Evolutionary conservation across 2,113 vertebrate genomes (phyloP).

Genomic region (Rattus rattus): DNA sequence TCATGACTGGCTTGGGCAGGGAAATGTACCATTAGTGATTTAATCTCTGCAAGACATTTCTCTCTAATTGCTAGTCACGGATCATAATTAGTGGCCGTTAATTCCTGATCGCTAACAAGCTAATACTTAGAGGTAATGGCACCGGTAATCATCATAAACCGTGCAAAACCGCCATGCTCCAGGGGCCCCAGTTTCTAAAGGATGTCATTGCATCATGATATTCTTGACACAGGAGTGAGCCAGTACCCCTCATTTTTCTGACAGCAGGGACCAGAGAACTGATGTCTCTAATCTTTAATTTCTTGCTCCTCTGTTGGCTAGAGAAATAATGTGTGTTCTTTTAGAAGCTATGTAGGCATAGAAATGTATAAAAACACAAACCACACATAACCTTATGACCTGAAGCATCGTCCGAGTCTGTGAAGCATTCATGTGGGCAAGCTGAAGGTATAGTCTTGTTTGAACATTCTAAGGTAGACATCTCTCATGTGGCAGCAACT

Average conservation of each 20-base stretch:
- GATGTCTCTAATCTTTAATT: neutral
- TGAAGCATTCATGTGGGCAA: neutral
- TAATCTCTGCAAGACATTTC: constrained; percentile 65
- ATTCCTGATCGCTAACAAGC: constrained; percentile 71
- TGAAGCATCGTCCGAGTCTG: neutral
- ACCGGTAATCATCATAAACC: constrained; percentile 27
- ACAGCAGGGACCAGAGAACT: neutral
- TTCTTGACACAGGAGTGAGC: neutral
- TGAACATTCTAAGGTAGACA: too few relatives aligned
- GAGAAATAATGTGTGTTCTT: neutral
- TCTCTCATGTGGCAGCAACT: too few relatives aligned
- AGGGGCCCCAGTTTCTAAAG: neutral
- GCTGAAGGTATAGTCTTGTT: too few relatives aligned
- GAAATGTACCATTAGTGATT: constrained; percentile 49
- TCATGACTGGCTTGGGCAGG: neutral
- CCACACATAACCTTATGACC: neutral
- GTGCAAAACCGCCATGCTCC: neutral
- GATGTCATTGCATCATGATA: neutral
- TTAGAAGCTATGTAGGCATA: neutral
- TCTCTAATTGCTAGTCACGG: constrained; percentile 61
- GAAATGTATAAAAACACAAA: neutral
- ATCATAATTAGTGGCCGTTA: constrained; percentile 66
- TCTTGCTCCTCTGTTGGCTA: neutral
- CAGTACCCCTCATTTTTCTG: neutral
- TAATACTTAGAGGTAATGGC: constrained; percentile 68